These are phyloP conservation scores for Monochamus saltuarius DNA, from an alignment of 1,140 invertebrate genomes.

Conservation along the genomic window DNA sequence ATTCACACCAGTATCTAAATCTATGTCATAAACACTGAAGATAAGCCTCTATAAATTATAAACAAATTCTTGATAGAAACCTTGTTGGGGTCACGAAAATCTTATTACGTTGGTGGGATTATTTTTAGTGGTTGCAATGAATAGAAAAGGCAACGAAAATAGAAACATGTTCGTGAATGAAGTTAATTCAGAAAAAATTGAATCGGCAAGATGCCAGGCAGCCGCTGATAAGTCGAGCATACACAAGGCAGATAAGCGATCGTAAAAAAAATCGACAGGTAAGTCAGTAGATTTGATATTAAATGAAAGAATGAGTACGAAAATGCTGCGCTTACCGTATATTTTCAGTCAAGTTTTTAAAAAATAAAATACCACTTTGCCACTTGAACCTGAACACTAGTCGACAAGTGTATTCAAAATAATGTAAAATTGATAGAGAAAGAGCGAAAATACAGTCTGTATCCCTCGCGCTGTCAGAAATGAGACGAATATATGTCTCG, in stretches of 20 bases:
- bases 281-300: not conserved
- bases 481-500: not conserved
- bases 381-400: not conserved
- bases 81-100: too few species aligned
- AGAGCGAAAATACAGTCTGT: not conserved
- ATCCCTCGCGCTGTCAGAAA: not conserved
- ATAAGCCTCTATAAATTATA: too few species aligned
- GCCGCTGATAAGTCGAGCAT: not conserved
- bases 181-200: not conserved
- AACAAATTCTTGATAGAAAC: too few species aligned
- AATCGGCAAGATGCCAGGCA: not conserved
- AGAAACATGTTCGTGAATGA: not conserved
- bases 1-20: not conserved
- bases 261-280: not conserved
- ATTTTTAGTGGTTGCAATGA: not conserved
- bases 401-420: too few species aligned
- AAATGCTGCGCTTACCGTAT: conserved; percentile 1
- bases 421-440: not conserved
- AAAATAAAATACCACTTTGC: conserved; percentile 5
- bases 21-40: not conserved
- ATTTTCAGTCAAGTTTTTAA: conserved; percentile 12
- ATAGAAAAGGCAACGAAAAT: not conserved
- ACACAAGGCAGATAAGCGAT: not conserved
- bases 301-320: not conserved
- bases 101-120: too few species aligned